These are phyloP conservation scores for Pachycephala philippinensis DNA, from an alignment of 2,113 vertebrate species.

Conservation along the genomic window DNA sequence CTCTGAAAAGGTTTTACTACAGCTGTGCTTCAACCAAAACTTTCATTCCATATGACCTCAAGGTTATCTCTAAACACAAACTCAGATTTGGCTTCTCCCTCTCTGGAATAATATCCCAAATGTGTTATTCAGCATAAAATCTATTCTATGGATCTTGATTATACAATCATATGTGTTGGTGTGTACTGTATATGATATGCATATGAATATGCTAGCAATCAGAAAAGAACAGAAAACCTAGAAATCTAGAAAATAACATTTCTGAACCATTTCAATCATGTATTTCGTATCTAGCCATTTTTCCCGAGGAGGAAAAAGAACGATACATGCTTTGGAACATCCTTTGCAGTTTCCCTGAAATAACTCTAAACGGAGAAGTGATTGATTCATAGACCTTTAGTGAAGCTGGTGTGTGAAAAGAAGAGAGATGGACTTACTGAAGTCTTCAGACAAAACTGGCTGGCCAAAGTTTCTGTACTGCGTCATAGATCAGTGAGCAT, in stretches of 20 bases:
- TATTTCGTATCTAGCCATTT: background rate
- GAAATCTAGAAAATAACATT: background rate
- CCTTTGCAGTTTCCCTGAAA: background rate
- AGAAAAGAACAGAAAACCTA: background rate
- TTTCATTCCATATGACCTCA: background rate
- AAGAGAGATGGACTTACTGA: background rate
- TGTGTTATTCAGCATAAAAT: background rate
- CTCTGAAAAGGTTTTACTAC: background rate
- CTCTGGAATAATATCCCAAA: background rate
- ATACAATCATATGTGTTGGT: background rate
- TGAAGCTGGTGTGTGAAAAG: background rate
- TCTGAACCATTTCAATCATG: fast-evolving
- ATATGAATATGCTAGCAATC: background rate
- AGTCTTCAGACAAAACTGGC: background rate
- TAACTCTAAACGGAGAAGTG: background rate
- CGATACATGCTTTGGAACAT: background rate
- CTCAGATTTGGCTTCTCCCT: background rate
- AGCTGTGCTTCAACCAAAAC: background rate
- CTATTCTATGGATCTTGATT: background rate
- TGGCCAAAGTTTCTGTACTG: background rate
- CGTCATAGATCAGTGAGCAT: background rate
- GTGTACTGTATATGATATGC: background rate
- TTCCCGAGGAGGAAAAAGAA: background rate
- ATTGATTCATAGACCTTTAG: background rate
- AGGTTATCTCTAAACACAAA: background rate